Percentiles rank a stretch among this genome's conserved stretches.
Evolutionary conservation across 2,888 invertebrate species (phyloP).

Genomic region (Eremobia ochroleuca): DNA sequence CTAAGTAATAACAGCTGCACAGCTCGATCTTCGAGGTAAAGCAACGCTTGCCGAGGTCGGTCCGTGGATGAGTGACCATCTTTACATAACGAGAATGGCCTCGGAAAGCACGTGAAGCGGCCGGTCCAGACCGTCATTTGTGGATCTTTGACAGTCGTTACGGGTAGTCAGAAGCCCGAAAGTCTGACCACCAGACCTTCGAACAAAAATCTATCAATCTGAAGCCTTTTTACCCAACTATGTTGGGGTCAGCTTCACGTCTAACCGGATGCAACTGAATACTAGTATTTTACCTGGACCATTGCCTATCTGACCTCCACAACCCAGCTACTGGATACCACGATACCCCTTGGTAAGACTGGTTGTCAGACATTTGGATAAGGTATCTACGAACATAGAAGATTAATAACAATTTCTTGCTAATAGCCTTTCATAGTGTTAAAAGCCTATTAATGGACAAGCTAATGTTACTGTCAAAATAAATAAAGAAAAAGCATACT

Average conservation of each 20-base stretch:
- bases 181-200: too few relatives aligned
- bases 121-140: too few relatives aligned
- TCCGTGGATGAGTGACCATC: too few relatives aligned
- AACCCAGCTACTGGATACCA: not conserved
- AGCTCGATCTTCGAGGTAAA: too few relatives aligned
- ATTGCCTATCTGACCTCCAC: not conserved
- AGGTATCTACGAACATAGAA: not conserved
- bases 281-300: not conserved
- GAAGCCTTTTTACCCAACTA: not conserved
- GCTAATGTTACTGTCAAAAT: not conserved
- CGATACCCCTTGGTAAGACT: not conserved
- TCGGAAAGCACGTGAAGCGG: too few relatives aligned
- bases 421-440: not conserved
- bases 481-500: slow-evolving; percentile 5
- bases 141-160: too few relatives aligned
- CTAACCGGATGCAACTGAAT: not conserved
- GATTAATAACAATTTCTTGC: not conserved
- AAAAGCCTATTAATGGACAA: not conserved
- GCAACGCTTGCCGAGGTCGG: too few relatives aligned
- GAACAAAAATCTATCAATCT: too few relatives aligned
- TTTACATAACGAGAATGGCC: too few relatives aligned
- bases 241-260: not conserved
- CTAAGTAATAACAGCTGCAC: too few relatives aligned
- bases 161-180: too few relatives aligned
- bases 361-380: not conserved